Evolutionary conservation across 2,888 invertebrate genomes (phyloP), one percentile per base, ranked within the genome.

Genomic region (Agonum fuliginosum): DNA sequence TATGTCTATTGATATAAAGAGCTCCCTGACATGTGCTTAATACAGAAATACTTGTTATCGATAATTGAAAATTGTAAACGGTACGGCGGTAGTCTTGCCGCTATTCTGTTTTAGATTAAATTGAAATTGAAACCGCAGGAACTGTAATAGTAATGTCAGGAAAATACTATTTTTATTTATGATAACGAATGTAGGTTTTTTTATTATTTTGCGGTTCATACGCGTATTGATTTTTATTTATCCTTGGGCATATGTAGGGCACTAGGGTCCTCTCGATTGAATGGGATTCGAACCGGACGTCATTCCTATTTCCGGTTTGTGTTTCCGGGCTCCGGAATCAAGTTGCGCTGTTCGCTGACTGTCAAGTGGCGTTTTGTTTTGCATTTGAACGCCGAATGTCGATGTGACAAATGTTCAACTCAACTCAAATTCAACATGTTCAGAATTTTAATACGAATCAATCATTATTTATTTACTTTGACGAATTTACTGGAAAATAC

Each of bases 231-330:
- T 37, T 46, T 46, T 1, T 17, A 6, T 3, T 17, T 46, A 46
- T 46, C 46, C 46, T 46, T 46, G 14, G 17, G 3, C 17, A 17
- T 46, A 46, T 43, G 17, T 46, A 17, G 46, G 46, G 12, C 17
- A 46, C 14, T 46, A 12, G 46, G 17, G 14, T 46, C 14, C 46
- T 30, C n/a, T 10, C 37, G 58, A 62, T 30, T 62, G 67, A 41
- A 41, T 41, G 22, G 20, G 43, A 67, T 67, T 67, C 67, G 37
- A 67, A 67, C 67, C 37, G 67, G 67, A 67, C 12, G 67, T 67
- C 67, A 67, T 43, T 65, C 22, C 67, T 67, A 67, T 67, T 67
- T 67, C 67, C 67, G 67, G 41, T 19, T 43, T 17, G 43, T 67
- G 41, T 67, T 67, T 67, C 67, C 54, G 54, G 54, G 8, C 43